phyloP scores from a whole-genome alignment of 2,113 vertebrate species.

The Actinemys pallida region DNA sequence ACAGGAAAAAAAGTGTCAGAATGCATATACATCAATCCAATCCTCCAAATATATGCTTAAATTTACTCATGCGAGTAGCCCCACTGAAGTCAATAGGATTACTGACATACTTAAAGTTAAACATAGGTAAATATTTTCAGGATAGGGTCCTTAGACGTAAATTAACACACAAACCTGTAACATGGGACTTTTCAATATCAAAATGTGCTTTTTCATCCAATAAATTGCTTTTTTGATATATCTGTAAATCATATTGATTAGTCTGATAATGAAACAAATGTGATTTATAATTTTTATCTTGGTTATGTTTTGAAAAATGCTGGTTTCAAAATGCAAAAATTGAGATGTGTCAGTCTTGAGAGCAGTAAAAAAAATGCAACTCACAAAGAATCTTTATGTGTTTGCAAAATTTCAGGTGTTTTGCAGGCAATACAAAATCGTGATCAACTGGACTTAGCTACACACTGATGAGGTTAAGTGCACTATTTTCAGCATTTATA shows the following conservation, averaged over 20 bases:
- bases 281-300: neutral
- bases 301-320: neutral
- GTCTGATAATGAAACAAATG: accelerated
- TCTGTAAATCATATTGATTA: neutral
- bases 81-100: neutral
- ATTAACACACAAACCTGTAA: neutral
- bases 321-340: neutral
- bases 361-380: accelerated
- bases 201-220: neutral
- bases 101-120: neutral
- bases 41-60: neutral
- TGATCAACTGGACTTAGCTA: neutral
- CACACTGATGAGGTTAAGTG: neutral
- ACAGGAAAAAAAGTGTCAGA: neutral
- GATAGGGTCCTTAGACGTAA: accelerated
- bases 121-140: neutral
- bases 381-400: accelerated
- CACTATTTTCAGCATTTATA: neutral
- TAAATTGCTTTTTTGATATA: accelerated
- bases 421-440: neutral
- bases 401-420: accelerated
- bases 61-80: neutral
- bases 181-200: neutral
- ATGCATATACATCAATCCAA: neutral
- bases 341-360: neutral